phyloP scores from a whole-genome alignment of 2,888 invertebrate genomes.

The Bruchidius siliquastri region DNA sequence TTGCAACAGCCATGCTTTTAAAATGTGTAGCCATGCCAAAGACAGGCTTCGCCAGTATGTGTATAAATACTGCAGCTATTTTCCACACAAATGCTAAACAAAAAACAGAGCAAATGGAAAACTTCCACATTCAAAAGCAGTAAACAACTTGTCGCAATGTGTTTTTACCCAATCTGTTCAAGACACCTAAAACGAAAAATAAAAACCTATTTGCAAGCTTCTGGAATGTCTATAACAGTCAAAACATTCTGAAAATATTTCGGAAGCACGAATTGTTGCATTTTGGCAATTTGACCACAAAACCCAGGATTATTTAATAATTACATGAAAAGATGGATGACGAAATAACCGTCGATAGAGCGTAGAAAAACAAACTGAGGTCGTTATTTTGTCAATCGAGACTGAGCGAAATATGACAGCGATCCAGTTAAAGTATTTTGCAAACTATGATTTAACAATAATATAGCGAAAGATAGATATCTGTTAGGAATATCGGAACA shows the following conservation, averaged over 20 bases:
- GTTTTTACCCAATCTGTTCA: not conserved
- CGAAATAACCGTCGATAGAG: not conserved
- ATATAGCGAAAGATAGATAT: not conserved
- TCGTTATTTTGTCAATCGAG: not conserved
- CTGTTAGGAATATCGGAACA: not conserved
- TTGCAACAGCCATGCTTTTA: no score
- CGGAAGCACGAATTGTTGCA: not conserved
- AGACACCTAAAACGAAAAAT: not conserved
- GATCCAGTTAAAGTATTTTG: not conserved
- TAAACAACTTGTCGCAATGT: not conserved
- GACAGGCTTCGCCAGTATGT: no score
- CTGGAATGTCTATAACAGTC: not conserved
- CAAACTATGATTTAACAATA: not conserved
- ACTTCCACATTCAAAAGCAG: not conserved
- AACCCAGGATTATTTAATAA: not conserved
- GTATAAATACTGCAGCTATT: not conserved
- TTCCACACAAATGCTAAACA: not conserved
- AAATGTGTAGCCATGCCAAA: no score
- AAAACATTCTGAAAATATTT: not conserved
- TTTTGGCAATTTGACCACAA: not conserved
- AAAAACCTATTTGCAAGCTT: not conserved
- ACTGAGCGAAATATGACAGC: not conserved
- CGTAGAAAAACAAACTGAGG: not conserved
- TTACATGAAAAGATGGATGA: not conserved
- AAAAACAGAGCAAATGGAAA: not conserved